Evolutionary conservation across 2,113 vertebrate genomes (phyloP).

Genomic region (Panthera uncia): DNA sequence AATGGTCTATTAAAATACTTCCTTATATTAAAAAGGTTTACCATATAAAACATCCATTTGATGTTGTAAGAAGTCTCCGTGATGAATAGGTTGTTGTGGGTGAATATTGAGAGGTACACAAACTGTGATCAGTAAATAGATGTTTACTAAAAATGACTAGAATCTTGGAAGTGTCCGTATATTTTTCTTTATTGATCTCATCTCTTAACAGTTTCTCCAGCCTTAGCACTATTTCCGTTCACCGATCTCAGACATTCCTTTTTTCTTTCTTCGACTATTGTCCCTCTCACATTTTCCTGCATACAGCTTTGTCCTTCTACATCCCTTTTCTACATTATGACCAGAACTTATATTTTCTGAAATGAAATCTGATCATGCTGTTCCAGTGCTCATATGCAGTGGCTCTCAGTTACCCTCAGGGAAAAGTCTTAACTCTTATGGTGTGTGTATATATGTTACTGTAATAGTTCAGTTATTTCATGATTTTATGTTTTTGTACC

Average conservation of each 20-base stretch:
- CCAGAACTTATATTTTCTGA: not conserved
- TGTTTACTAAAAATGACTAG: not conserved
- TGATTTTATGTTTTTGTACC: not conserved
- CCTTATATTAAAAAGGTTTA: not conserved
- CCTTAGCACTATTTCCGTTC: not conserved
- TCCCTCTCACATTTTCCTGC: not conserved
- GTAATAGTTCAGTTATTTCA: not conserved
- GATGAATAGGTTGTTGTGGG: not conserved
- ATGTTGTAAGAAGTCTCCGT: not conserved
- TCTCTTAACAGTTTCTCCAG: not conserved
- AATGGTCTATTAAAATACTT: not conserved
- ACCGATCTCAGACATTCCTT: not conserved
- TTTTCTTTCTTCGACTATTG: not conserved
- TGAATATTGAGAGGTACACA: not conserved
- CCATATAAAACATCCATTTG: not conserved
- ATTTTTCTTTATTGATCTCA: not conserved
- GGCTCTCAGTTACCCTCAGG: not conserved
- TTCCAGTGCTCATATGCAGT: not conserved
- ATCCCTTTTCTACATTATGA: not conserved
- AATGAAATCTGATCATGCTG: not conserved
- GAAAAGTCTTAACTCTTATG: not conserved
- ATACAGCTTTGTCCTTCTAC: not conserved
- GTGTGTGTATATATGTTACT: not conserved
- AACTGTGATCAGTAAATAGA: not conserved
- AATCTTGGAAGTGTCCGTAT: not conserved